Base-by-base conservation (phyloP, 2,888 invertebrate genomes). In the Calephelis perditalis region DNA sequence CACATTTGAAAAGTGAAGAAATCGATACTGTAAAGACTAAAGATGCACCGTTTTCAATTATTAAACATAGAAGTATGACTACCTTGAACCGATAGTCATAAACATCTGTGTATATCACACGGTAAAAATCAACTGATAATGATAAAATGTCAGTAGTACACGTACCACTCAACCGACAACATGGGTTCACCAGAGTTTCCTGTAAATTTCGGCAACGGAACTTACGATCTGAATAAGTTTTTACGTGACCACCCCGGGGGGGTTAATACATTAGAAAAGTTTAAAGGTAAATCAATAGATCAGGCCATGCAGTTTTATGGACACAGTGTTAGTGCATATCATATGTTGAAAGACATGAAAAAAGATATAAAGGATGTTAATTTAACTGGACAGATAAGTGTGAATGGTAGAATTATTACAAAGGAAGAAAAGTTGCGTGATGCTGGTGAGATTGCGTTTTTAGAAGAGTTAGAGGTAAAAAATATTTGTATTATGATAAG, bases 161-260 rank as follows among this genome's bases (percentile, higher is more conserved):
- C 65, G 65, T 63, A 58, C 60, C 60, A 56, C 62, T 65, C 68
- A 68, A 67, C 62, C 68, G 71, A 54, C 64, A 59, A 64, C 59
- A 78, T 76, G 76, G 74, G 71, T 55, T 56, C 71, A 40, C 70
- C 70, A 49, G 67, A 68, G n/a, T 88, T 89, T 66, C 80, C 79
- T 15, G 82, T 91, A 1, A 65, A 66, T 35, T 92, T 85, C 73
- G 82, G 86, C 63, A 85, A 86, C 8, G 83, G 91, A 46, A 79
- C 79, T 57, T 95, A 95, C 79, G 93, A 96, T 74, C 84, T 96
- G 60, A 83, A 91, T 56, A 78, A 86, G 45, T 95, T 96, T 73
- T 70, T 95, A 58, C 91, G 91, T 59, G 93, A 95, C 70, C 96
- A 96, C 78, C 96, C 96, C 0, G 96, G 96, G 0, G 96, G 96